Conservation (phyloP, 2,797 vertebrate genomes). For the Lerista edwardsae region DNA sequence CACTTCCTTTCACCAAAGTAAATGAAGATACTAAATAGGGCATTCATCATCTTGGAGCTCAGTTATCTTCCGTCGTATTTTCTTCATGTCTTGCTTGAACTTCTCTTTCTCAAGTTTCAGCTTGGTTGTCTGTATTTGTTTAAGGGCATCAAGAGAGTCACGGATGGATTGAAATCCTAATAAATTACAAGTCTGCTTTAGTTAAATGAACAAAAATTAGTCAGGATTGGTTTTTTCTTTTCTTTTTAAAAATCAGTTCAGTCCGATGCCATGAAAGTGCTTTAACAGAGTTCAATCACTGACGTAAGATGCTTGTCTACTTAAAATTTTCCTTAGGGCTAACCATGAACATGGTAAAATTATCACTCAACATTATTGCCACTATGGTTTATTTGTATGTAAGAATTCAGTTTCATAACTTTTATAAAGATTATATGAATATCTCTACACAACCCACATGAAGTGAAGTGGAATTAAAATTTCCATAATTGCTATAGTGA, state of each 20-base stretch:
- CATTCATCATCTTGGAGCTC: constrained; percentile 68
- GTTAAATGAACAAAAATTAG: background rate
- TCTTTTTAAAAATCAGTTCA: constrained; percentile 19
- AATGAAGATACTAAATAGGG: background rate
- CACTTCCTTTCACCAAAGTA: background rate
- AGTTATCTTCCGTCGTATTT: constrained; percentile 66
- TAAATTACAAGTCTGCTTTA: constrained; percentile 50
- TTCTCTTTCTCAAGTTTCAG: constrained; percentile 82
- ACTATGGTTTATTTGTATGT: background rate
- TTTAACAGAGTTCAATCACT: background rate
- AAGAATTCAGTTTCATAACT: background rate
- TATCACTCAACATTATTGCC: background rate
- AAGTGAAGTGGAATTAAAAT: background rate
- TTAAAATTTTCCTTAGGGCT: background rate
- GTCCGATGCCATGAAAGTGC: background rate
- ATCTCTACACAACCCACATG: background rate
- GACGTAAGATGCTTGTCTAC: background rate
- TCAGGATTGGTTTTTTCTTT: background rate
- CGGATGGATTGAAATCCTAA: constrained; percentile 84
- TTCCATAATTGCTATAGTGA: background rate
- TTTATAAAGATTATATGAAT: background rate
- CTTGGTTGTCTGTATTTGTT: constrained; percentile 82
- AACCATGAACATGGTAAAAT: background rate
- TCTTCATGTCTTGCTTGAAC: constrained; percentile 79
- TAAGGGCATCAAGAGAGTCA: constrained; percentile 83